phyloP scores from a whole-genome alignment of 2,113 vertebrate species.

The Rynchops niger region DNA sequence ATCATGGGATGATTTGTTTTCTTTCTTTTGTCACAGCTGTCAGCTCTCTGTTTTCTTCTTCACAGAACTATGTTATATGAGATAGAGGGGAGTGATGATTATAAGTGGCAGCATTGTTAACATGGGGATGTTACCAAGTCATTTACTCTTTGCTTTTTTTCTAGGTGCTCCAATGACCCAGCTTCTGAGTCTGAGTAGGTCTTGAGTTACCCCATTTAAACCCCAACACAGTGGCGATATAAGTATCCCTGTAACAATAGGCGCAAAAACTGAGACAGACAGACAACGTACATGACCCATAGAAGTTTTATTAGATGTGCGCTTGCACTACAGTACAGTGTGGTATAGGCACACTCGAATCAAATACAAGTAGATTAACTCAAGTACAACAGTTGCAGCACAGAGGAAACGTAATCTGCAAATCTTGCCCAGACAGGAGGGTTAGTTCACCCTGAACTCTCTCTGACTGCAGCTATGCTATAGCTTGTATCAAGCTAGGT shows the following conservation, averaged over 20 bases:
- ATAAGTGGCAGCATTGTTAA: background rate
- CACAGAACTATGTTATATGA: background rate
- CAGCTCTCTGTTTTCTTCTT: background rate
- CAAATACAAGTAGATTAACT: background rate
- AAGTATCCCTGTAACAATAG: background rate
- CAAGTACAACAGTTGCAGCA: conserved; percentile 35
- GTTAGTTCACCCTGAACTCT: background rate
- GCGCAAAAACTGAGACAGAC: background rate
- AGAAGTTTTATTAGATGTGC: conserved; percentile 45
- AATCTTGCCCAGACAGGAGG: background rate
- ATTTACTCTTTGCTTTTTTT: background rate
- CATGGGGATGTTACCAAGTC: rapidly evolving
- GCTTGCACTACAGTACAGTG: conserved; percentile 34
- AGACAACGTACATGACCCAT: background rate
- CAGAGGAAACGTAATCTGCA: background rate
- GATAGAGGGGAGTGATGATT: background rate
- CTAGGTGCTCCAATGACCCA: background rate
- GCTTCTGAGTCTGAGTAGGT: background rate
- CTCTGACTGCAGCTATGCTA: background rate
- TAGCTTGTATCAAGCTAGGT: background rate
- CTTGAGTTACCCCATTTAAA: background rate
- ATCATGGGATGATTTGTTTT: background rate
- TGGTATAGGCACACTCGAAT: conserved; percentile 35
- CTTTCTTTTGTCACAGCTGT: background rate
- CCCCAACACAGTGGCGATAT: rapidly evolving